Base-by-base conservation (phyloP, 2,113 vertebrate species). In the Heterocephalus glaber region DNA sequence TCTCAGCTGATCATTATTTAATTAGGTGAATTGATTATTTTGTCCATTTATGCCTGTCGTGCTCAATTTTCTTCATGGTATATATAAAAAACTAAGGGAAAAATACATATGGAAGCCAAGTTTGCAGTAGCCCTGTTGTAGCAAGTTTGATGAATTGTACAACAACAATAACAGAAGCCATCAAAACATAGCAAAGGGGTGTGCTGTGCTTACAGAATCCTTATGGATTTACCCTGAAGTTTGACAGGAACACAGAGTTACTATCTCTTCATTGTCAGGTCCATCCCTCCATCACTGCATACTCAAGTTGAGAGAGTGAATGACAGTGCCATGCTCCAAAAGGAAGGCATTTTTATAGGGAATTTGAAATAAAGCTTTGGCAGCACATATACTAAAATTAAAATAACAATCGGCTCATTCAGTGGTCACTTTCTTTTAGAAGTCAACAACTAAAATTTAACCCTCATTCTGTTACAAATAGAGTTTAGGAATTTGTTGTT, bases 281-380 rank as follows among this genome's bases (percentile, higher is more conserved):
- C 3, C 76, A 9, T 60, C 8, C n/a, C n/a, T 44, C 5, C 28
- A 70, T 82, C 63, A 4, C 16, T 2, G 0, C 16, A n/a, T 28
- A 5, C 28, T 35, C 24, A 66, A 58, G 7, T 33, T n/a, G 16
- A 76, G 14, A 1, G 24, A 76, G 9, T 49, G 4, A 44, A 24
- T 28, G 22, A 65, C 3, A 74, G 41, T 0, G 5, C 12, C 26
- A 4, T 11, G 9, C 26, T 85, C 3, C 11, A 63, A 61, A 65
- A 52, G 7, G 79, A 82, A 38, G 2, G 0, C 4, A 4, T 22
- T 0, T 19, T 41, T 28, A 9, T 0, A 24, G 0, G 1, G 10
- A 6, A 63, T 83, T 26, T 26, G 22, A 72, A 93, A 22, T 66
- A 86, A 11, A 19, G 56, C 56, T 20, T 58, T 58, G 17, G 56